A percentile compares a stretch with the other conserved stretches of the same genome.
These are phyloP conservation scores for Gopherus evgoodei DNA, from an alignment of 2,113 vertebrate species.

Conservation along the genomic window DNA sequence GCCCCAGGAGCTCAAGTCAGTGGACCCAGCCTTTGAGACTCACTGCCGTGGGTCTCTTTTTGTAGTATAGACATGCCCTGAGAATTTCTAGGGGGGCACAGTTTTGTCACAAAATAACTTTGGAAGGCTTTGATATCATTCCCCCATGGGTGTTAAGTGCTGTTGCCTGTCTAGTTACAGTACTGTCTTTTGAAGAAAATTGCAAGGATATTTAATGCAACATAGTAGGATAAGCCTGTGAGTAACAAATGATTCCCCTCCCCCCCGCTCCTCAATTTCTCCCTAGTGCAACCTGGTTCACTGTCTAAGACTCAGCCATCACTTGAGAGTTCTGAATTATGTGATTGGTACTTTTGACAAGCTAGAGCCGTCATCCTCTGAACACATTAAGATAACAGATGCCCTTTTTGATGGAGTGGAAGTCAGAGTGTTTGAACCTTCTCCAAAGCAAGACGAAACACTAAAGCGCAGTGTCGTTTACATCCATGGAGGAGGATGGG, in stretches of 20 bases:
- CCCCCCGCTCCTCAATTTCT: neutral
- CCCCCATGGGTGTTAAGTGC: neutral
- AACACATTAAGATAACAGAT: constrained; percentile 84
- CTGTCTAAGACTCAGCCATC: constrained; percentile 86
- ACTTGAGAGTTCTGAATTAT: constrained; percentile 84
- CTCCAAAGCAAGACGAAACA: constrained; percentile 56
- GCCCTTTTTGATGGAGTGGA: constrained; percentile 86
- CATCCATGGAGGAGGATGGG: constrained; percentile 96
- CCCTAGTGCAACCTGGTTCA: constrained; percentile 88
- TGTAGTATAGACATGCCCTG: neutral
- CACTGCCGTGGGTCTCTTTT: neutral
- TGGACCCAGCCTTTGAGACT: neutral
- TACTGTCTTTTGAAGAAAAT: neutral
- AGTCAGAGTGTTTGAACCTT: constrained; percentile 88
- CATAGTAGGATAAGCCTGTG: rapidly evolving
- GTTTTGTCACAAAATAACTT: constrained; percentile 19
- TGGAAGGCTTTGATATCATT: constrained; percentile 9
- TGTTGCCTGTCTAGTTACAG: neutral
- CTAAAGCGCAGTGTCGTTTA: constrained; percentile 88
- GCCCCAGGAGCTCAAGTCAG: neutral
- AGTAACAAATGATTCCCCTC: constrained; percentile 5
- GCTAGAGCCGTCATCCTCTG: constrained; percentile 79
- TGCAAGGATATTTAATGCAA: neutral
- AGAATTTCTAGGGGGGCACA: neutral
- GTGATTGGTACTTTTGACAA: constrained; percentile 85